Percentiles rank a stretch among this genome's conserved stretches.
These are phyloP conservation scores for Erynnis tages DNA, from an alignment of 2,888 invertebrate species.

Conservation along the genomic window DNA sequence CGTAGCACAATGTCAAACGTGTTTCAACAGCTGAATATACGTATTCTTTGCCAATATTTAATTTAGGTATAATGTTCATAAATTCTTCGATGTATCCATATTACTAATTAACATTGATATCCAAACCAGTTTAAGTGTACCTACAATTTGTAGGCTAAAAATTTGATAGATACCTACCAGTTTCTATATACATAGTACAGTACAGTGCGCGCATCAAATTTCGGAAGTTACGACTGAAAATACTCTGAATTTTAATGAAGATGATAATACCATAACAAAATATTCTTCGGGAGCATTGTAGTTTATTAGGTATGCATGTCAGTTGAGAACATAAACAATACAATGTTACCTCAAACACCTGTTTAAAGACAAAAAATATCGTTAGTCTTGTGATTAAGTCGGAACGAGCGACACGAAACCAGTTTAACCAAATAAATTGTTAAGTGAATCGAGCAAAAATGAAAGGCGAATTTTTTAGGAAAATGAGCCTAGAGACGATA, in stretches of 20 bases:
- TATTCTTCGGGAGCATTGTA: conserved; percentile 5
- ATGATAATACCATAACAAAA: background rate
- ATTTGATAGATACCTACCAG: too few species aligned
- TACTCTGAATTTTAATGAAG: too few species aligned
- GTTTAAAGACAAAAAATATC: conserved; percentile 4
- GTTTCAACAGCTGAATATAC: too few species aligned
- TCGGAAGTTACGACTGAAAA: background rate
- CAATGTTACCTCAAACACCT: conserved; percentile 1
- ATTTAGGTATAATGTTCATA: too few species aligned
- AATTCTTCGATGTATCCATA: too few species aligned
- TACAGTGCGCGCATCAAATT: too few species aligned
- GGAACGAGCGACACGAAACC: conserved; percentile 3
- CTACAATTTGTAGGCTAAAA: too few species aligned
- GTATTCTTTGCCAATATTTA: too few species aligned
- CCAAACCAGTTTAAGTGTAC: too few species aligned
- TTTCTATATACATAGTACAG: too few species aligned
- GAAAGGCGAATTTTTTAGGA: conserved; percentile 14
- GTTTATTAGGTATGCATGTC: conserved; percentile 2
- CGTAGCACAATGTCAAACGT: too few species aligned
- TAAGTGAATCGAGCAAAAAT: conserved; percentile 3
- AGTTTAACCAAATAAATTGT: background rate
- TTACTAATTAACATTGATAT: too few species aligned
- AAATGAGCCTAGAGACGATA: conserved; percentile 1
- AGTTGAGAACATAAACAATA: conserved; percentile 1
- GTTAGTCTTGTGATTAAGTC: conserved; percentile 1